Evolutionary conservation across 2,797 vertebrate genomes (phyloP).

Genomic region (Gymnothorax reevesii): DNA sequence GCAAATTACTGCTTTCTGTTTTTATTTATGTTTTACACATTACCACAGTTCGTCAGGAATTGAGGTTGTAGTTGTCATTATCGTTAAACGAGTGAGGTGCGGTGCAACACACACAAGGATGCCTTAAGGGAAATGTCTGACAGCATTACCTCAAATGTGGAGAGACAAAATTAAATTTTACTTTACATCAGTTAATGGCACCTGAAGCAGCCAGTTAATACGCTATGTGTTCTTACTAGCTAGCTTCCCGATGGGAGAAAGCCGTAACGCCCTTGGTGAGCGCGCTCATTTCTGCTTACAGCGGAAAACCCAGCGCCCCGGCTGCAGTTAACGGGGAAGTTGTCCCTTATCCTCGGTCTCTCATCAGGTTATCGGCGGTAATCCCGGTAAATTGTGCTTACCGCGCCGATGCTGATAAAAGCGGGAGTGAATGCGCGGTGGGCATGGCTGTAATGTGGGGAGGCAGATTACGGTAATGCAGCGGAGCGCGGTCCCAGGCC

Average conservation of each 20-base stretch:
- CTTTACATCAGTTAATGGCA: background rate
- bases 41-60: no score
- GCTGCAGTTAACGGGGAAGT: background rate
- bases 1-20: no score
- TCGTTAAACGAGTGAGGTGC: no score
- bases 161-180: background rate
- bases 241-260: background rate
- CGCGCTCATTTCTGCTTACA: background rate
- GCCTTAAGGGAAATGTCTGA: background rate
- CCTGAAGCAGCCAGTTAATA: background rate
- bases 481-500: slow-evolving; percentile 42
- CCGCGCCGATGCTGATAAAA: slow-evolving; percentile 35
- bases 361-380: slow-evolving; percentile 25
- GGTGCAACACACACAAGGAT: no score
- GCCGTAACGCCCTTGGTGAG: background rate
- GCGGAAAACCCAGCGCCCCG: background rate
- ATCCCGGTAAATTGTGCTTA: slow-evolving; percentile 39
- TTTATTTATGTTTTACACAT: no score
- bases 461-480: slow-evolving; percentile 67
- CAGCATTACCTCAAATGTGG: background rate
- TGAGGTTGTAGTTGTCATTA: no score
- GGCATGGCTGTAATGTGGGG: slow-evolving; percentile 49
- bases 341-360: slow-evolving; percentile 1
- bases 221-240: background rate
- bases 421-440: slow-evolving; percentile 45